Base-by-base conservation (phyloP, 2,888 invertebrate genomes). In the Metacarcinus magister region DNA sequence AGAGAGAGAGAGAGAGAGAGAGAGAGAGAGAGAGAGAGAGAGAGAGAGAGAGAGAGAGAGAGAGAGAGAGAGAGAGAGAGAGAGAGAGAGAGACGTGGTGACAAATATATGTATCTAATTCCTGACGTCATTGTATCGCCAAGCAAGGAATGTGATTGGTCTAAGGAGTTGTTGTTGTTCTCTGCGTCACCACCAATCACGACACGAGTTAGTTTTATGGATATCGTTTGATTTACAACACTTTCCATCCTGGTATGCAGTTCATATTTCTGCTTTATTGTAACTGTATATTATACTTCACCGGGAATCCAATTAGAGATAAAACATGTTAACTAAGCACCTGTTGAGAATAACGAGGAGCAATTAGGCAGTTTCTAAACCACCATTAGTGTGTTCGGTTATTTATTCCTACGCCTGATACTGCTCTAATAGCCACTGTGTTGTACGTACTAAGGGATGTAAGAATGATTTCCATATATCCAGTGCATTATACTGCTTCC, bases 1-100 rank as follows among this genome's bases (percentile, higher is more conserved):
- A 82, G 82, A 82, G 82, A 82, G 82, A 82, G 82, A 82, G 82
- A 82, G 82, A 82, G 39, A 87, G 87, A 87, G 87, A 87, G 87
- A 87, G 87, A 87, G 87, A 87, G 87, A 87, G 87, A 87, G 87
- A 87, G 87, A 87, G 87, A 87, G 87, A 87, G 87, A 87, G 87
- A 87, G 87, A 87, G 87, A 87, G 87, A 87, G 87, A 87, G 87
- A 87, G 87, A 87, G 87, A 87, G 87, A 87, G 87, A 87, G 87
- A 87, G 87, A 87, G 87, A 87, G 87, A 32, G 32, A 28, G 82
- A 28, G 82, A 28, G 82, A 28, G 82, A n/a, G 82, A 32, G 32
- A 32, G 39, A 87, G 32, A 87, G 39, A 87, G 32, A 87, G 32
- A 87, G 16, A 28, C 28, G 10, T 28, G 75, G 28, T 60, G 60